Percentiles rank a stretch among this genome's conserved stretches.
phyloP scores from a whole-genome alignment of 2,113 vertebrate genomes.

The Origma solitaria region DNA sequence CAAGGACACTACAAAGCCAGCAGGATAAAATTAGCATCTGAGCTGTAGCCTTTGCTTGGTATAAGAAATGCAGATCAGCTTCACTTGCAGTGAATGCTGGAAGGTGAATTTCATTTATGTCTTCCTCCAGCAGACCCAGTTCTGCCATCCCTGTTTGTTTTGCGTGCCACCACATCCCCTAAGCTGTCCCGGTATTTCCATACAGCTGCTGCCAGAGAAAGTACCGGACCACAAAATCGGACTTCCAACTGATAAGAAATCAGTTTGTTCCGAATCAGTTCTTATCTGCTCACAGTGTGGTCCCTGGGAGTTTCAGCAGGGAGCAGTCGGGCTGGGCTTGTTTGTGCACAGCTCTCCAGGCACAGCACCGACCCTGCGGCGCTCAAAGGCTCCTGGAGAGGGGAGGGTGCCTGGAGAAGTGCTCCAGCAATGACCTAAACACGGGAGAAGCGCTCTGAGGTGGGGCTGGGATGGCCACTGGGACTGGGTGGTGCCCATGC shows the following conservation, averaged over 20 bases:
- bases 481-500: not conserved
- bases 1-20: constrained; percentile 56
- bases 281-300: not conserved
- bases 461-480: not conserved
- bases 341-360: not conserved
- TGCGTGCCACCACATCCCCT: not conserved
- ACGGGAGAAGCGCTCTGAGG: not conserved
- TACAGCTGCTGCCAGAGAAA: not conserved
- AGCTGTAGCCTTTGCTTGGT: constrained; percentile 34
- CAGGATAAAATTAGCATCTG: constrained; percentile 60
- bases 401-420: not conserved
- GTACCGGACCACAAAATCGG: not conserved
- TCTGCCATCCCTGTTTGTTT: constrained; percentile 28
- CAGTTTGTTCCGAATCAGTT: not conserved
- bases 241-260: not conserved
- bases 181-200: not conserved
- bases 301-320: not conserved
- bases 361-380: not conserved
- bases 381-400: not conserved
- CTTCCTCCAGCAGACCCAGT: constrained; percentile 32
- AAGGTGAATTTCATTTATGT: constrained; percentile 26
- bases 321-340: not conserved
- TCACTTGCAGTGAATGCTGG: constrained; percentile 1
- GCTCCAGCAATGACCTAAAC: not conserved
- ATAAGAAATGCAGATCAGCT: constrained; percentile 45